Evolutionary conservation across 2,888 invertebrate species (phyloP), one percentile per base, ranked within the genome.

Genomic region (Zhengitettix transpicula): DNA sequence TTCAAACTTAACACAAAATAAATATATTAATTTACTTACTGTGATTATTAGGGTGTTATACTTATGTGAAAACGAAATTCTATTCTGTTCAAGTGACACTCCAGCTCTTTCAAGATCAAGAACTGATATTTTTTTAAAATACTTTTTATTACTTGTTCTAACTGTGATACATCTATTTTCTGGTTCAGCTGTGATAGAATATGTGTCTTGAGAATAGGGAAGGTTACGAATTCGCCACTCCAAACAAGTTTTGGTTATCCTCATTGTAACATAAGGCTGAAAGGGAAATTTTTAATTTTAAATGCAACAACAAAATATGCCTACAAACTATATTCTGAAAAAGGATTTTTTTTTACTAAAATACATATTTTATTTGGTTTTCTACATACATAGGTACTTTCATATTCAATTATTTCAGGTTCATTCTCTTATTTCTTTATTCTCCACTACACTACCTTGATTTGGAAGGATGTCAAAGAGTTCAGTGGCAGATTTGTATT

Each of bases 211-310:
- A 0, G 86, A 78, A 72, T 87, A 89, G 0, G 85, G 81, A 16
- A 90, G 71, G 72, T 90, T 90, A 63, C 89, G 77, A 65, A 90
- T 87, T 65, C 89, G 77, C 89, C 89, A 90, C 73, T 90, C 89
- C 57, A 90, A 74, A 67, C 81, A 82, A 16, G 79, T 77, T 74
- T 82, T 85, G 11, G 89, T 89, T 56, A 85, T 81, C 64, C 89
- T 77, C 69, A 84, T 81, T 16, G 80, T 78, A 14, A 89, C 69
- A 64, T 81, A 73, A 8, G 90, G 89, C 81, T 87, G 72, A 57
- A 77, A 77, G 64, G 64, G 66, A 55, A 65, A 59, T 61, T 17
- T 11, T 11, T 47, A n/a, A 11, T n/a, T n/a, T n/a, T 42, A 42
- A 10, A 57, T 41, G n/a, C 56, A 7, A 15, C 61, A 55, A n/a